Conservation (phyloP, 2,888 invertebrate species). For the Lobophora halterata region DNA sequence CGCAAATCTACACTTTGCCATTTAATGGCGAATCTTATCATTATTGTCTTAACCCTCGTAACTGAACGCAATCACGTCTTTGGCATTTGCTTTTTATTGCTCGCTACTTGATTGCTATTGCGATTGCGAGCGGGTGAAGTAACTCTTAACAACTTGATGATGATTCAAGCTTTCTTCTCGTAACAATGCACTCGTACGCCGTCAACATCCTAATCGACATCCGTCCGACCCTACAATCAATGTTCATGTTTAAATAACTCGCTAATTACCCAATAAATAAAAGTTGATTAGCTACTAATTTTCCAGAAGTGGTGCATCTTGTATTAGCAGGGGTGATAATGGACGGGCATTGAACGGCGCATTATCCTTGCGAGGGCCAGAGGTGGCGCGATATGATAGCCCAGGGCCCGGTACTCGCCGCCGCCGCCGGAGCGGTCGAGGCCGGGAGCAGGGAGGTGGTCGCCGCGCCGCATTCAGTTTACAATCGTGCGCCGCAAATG, state of each 20-base stretch:
- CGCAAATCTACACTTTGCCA: conserved; percentile 55
- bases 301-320: conserved; percentile 29
- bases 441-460: conserved; percentile 70
- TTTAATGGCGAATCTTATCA: conserved; percentile 38
- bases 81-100: conserved; percentile 36
- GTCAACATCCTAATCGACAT: conserved; percentile 18
- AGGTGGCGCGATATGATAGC: conserved; percentile 68
- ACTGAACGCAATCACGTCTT: conserved; percentile 37
- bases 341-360: conserved; percentile 60
- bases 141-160: conserved; percentile 7
- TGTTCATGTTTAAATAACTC: conserved; percentile 23
- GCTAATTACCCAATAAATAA: conserved; percentile 15
- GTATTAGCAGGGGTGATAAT: conserved; percentile 48
- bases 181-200: too few relatives aligned
- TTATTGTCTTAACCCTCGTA: conserved; percentile 23
- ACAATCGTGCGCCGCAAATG: conserved; percentile 71
- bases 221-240: conserved; percentile 2
- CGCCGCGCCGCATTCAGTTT: conserved; percentile 66
- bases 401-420: conserved; percentile 44
- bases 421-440: conserved; percentile 56
- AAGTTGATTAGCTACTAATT: conserved; percentile 15
- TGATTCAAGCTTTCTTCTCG: conserved; percentile 1
- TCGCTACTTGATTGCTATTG: conserved; percentile 12
- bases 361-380: conserved; percentile 69
- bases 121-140: conserved; percentile 4